phyloP scores from a whole-genome alignment of 2,888 invertebrate species.

The Eulithis prunata region DNA sequence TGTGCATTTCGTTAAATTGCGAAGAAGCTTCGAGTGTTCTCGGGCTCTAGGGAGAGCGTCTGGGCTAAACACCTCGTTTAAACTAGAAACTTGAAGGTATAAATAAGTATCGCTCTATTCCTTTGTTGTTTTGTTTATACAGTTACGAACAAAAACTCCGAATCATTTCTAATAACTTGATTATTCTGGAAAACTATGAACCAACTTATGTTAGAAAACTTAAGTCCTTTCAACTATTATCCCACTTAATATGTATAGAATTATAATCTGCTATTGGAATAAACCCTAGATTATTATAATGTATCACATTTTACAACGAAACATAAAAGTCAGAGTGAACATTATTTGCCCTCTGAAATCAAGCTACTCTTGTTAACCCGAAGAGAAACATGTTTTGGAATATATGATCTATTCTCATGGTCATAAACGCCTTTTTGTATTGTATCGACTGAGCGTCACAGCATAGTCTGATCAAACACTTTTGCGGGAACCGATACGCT shows the following conservation, averaged over 20 bases:
- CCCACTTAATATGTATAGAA: neutral
- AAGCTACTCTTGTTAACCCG: slow-evolving; percentile 6
- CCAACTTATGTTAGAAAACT: neutral
- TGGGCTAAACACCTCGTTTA: slow-evolving; percentile 76
- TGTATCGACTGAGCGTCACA: neutral
- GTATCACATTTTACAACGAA: slow-evolving; percentile 30
- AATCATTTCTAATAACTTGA: too few species aligned
- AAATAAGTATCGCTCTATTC: slow-evolving; percentile 45
- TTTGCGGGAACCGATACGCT: slow-evolving; percentile 13
- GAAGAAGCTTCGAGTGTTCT: slow-evolving; percentile 66
- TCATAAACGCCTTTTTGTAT: slow-evolving; percentile 10
- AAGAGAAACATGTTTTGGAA: neutral
- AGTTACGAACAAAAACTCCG: too few species aligned
- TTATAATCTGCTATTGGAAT: slow-evolving; percentile 5
- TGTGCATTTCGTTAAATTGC: slow-evolving; percentile 78
- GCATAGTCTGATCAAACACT: slow-evolving; percentile 14
- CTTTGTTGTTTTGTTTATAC: slow-evolving; percentile 8
- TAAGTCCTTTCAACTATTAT: neutral
- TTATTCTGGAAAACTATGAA: too few species aligned
- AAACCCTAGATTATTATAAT: slow-evolving; percentile 35
- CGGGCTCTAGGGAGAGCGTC: slow-evolving; percentile 74
- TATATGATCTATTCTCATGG: slow-evolving; percentile 11
- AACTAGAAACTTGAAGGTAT: slow-evolving; percentile 43
- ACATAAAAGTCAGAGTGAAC: slow-evolving; percentile 16
- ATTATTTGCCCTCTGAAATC: slow-evolving; percentile 13